Evolutionary conservation across 2,888 invertebrate species (phyloP).

Genomic region (Cartodere bifasciata): DNA sequence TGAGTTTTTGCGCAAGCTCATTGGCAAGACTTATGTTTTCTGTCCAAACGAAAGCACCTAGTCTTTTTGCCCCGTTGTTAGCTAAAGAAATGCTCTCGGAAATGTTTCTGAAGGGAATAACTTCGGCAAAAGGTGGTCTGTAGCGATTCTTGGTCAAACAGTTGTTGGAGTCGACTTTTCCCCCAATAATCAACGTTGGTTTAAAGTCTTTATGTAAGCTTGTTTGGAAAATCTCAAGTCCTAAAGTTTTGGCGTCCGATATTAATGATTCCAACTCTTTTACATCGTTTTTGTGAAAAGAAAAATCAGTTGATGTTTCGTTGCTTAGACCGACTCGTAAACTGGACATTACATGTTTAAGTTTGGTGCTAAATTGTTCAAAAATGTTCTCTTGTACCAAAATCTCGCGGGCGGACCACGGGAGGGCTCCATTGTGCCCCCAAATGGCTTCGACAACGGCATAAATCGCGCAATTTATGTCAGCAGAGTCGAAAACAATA

Average conservation of each 20-base stretch:
- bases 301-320: conserved; percentile 36
- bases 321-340: conserved; percentile 25
- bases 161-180: conserved; percentile 21
- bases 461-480: conserved; percentile 43
- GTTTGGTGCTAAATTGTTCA: conserved; percentile 33
- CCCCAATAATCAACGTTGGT: conserved; percentile 26
- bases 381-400: conserved; percentile 42
- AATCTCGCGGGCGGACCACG: conserved; percentile 38
- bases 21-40: conserved; percentile 40
- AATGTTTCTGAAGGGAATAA: conserved; percentile 39
- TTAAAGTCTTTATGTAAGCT: conserved; percentile 20
- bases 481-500: conserved; percentile 41
- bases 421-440: conserved; percentile 41
- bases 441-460: conserved; percentile 39
- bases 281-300: conserved; percentile 3
- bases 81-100: conserved; percentile 43
- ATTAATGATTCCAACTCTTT: conserved; percentile 14
- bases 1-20: conserved; percentile 38
- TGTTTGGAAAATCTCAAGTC: conserved; percentile 24
- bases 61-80: conserved; percentile 39
- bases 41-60: conserved; percentile 43
- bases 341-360: conserved; percentile 33
- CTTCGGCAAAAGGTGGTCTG: conserved; percentile 33
- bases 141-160: conserved; percentile 18
- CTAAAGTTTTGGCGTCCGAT: conserved; percentile 20